A percentile compares a stretch with the other conserved stretches of the same genome.
Conservation (phyloP, 1,140 invertebrate genomes). For the Streblospio benedicti region DNA sequence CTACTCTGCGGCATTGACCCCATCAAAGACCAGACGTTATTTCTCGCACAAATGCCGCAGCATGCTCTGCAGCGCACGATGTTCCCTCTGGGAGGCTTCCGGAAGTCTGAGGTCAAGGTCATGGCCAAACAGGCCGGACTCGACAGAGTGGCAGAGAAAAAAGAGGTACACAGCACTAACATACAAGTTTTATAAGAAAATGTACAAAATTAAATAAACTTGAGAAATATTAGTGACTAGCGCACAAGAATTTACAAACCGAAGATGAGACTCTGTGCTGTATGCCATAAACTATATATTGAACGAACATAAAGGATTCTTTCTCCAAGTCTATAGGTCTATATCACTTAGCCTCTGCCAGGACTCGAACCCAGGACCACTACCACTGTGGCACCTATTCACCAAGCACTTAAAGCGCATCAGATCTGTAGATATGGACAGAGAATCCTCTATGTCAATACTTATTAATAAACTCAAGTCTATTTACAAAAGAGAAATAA, state of each 20-base stretch:
- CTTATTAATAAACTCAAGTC: too few relatives aligned
- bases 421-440: too few relatives aligned
- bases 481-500: neutral
- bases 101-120: slow-evolving; percentile 69
- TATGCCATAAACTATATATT: neutral
- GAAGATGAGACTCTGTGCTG: neutral
- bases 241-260: neutral
- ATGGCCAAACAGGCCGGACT: slow-evolving; percentile 67
- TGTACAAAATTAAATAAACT: neutral
- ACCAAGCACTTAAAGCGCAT: too few relatives aligned
- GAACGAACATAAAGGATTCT: neutral
- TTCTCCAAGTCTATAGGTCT: neutral
- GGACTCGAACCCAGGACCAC: too few relatives aligned
- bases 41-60: slow-evolving; percentile 76
- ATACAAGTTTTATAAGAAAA: neutral
- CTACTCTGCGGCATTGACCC: slow-evolving; percentile 66
- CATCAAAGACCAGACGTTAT: slow-evolving; percentile 92
- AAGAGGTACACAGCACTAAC: slow-evolving; percentile 53
- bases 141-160: slow-evolving; percentile 66
- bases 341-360: neutral
- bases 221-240: neutral
- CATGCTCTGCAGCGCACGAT: slow-evolving; percentile 67
- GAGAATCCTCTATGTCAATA: too few relatives aligned
- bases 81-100: slow-evolving; percentile 77
- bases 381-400: too few relatives aligned